Evolutionary conservation across 2,113 vertebrate genomes (phyloP), one percentile per base, ranked within the genome.

Genomic region (Sphaerodactylus townsendi): DNA sequence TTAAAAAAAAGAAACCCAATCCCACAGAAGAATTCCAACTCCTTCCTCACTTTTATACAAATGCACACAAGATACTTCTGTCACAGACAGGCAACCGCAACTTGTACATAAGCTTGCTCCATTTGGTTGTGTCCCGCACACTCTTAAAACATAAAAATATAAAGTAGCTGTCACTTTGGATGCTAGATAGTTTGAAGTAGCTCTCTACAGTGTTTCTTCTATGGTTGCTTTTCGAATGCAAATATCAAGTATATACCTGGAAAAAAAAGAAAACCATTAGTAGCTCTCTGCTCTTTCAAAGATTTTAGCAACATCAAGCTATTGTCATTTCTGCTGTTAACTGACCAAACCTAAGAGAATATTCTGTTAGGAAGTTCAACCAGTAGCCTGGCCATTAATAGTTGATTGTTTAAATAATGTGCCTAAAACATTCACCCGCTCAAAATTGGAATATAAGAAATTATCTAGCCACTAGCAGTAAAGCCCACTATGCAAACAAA

Each of bases 161-260:
- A 95, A 91, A 89, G 93, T 89, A 94, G 92, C 83, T 92, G 90
- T 92, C 92, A 87, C 77, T 87, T 91, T 83, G 87, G 85, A 92
- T 87, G 91, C 88, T 86, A 80, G 89, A 93, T 70, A 85, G 85
- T 65, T 86, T 89, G 89, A 90, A 66, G 74, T 87, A 89, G 87
- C 86, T 79, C 87, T 64, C 50, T 50, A 19, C 44, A 33, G 17
- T 77, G 86, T 92, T 72, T 91, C 87, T 88, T 85, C 96, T 91
- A 96, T 14, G 77, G 91, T 65, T 96, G 97, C 90, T 99, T 99
- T 96, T 99, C 98, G 87, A 99, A 99, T 44, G 97, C 97, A 93
- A 98, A 99, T 82, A 99, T 97, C 96, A 99, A 94, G 94, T 99
- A 99, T 94, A 99, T 97, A 94, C 98, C 98, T 99, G 86, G n/a